These are phyloP conservation scores for Triplophysa dalaica DNA, from an alignment of 2,113 vertebrate species.

Conservation along the genomic window DNA sequence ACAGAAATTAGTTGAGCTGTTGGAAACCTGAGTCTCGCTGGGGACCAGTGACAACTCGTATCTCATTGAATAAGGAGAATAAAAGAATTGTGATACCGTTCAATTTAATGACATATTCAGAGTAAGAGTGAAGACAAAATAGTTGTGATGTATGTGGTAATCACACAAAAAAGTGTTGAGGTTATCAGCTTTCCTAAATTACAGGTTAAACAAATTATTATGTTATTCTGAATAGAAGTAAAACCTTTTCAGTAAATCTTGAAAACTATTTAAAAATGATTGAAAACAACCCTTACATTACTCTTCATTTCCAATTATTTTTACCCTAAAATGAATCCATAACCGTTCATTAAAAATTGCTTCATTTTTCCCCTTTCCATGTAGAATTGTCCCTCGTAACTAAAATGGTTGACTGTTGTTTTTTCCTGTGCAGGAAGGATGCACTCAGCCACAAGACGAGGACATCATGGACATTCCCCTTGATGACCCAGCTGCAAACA, in stretches of 20 bases:
- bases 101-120: neutral
- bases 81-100: neutral
- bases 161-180: no score
- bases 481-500: slow-evolving; percentile 95
- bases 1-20: slow-evolving; percentile 47
- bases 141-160: neutral
- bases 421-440: slow-evolving; percentile 79
- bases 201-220: no score
- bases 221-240: no score
- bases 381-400: neutral
- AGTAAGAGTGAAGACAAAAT: neutral
- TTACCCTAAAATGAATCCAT: no score
- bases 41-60: slow-evolving; percentile 26
- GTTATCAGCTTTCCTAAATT: no score
- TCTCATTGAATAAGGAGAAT: slow-evolving; percentile 12
- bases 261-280: no score
- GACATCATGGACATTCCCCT: slow-evolving; percentile 97
- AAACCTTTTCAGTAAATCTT: no score
- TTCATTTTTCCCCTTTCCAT: no score
- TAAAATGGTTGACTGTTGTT: neutral
- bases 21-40: slow-evolving; percentile 43
- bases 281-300: no score
- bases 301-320: no score
- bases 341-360: no score
- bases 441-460: slow-evolving; percentile 86